Percentiles rank a stretch among this genome's conserved stretches.
phyloP scores from a whole-genome alignment of 2,113 vertebrate species.

The Ibidorhyncha struthersii region DNA sequence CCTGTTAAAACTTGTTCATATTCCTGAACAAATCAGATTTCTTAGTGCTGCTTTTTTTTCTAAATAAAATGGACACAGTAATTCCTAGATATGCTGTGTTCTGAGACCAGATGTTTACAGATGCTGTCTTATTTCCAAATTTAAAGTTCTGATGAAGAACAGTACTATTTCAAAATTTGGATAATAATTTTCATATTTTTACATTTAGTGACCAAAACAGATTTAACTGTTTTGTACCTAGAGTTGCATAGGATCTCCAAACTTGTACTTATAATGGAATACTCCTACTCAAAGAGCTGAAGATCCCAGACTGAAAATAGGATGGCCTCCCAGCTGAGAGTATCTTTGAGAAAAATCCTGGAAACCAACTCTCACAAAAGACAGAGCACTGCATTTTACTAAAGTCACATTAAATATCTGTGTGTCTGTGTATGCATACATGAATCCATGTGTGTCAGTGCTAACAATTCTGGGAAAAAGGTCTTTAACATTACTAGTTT shows the following conservation, averaged over 20 bases:
- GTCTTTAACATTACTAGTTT: not conserved
- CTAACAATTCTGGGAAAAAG: not conserved
- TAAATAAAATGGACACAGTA: not conserved
- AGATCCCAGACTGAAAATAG: not conserved
- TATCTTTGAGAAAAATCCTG: not conserved
- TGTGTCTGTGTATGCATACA: not conserved
- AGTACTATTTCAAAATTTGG: not conserved
- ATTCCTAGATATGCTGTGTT: not conserved
- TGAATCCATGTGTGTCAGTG: not conserved
- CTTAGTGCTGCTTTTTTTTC: not conserved
- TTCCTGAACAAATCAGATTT: not conserved
- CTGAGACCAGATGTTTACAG: not conserved
- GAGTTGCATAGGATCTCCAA: not conserved
- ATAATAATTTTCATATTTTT: not conserved
- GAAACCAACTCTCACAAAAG: not conserved
- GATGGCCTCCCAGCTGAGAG: not conserved
- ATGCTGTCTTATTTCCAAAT: not conserved
- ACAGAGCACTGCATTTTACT: not conserved
- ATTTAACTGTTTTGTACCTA: not conserved
- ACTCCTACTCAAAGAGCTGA: not conserved
- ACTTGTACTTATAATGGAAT: not conserved
- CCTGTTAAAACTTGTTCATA: not conserved
- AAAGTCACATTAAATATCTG: not conserved
- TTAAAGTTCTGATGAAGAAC: not conserved
- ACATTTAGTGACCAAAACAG: not conserved